Evolutionary conservation across 2,888 invertebrate species (phyloP), one percentile per base, ranked within the genome.

Genomic region (Hylaea fasciaria): DNA sequence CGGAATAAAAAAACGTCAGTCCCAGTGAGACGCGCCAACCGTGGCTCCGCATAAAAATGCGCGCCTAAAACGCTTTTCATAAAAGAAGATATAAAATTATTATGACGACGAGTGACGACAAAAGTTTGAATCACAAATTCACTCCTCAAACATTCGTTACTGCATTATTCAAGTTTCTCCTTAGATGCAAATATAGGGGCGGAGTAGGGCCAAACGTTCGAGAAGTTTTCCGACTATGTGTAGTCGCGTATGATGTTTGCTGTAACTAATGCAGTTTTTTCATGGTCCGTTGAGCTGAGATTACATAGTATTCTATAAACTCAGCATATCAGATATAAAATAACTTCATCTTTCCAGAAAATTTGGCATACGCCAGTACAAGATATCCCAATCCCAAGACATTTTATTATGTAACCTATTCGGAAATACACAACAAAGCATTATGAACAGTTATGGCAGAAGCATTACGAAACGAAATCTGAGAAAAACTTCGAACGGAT

Each of bases 111-210:
- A 64, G 63, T 68, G 61, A 63, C 47, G 64, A 62, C 54, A 66
- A 62, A 72, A 68, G 65, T 73, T 71, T 69, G 62, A 69, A 69
- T 66, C 68, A 66, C 71, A 70, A 71, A 72, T 74, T 69, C 66
- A 64, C 67, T 71, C 68, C 69, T 74, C 65, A 67, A 74, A 75
- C 70, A 73, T 77, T 81, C 69, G 71, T 74, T 73, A 77, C 71
- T 70, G 70, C 70, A 70, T 77, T 76, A 76, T 76, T 74, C 71
- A 75, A 74, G 70, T 74, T 78, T 78, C 76, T 75, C 74, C 73
- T 66, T 46, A 62, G 66, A 73, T 75, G 75, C 73, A 73, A 72
- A 61, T 55, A 32, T 13, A 48, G 66, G n/a, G 68, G 71, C 65
- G 63, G 66, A 77, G 78, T 77, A 72, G 72, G 77, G 77, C 76